phyloP scores from a whole-genome alignment of 2,797 vertebrate genomes.

The Lagodon rhomboides region DNA sequence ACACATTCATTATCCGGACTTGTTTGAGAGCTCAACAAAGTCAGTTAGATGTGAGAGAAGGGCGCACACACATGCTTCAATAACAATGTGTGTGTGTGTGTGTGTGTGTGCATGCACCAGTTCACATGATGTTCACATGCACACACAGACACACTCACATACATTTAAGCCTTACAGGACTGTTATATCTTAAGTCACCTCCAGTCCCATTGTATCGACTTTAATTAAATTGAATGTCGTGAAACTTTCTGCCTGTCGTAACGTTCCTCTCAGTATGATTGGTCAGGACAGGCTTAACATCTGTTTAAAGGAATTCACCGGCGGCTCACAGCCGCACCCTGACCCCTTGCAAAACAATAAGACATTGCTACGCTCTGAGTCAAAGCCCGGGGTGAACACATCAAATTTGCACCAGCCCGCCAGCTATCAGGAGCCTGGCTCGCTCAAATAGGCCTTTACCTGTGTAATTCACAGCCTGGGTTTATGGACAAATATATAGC shows the following conservation, averaged over 20 bases:
- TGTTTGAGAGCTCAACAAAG: slow-evolving; percentile 69
- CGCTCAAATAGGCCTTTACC: slow-evolving; percentile 63
- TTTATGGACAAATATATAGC: slow-evolving; percentile 63
- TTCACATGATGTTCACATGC: slow-evolving; percentile 8
- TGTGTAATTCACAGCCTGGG: slow-evolving; percentile 51
- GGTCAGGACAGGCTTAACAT: slow-evolving; percentile 77
- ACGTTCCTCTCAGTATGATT: slow-evolving; percentile 73
- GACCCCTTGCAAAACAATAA: slow-evolving; percentile 45
- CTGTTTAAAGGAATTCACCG: slow-evolving; percentile 75
- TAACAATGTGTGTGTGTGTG: slow-evolving; percentile 16
- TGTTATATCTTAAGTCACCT: slow-evolving; percentile 70
- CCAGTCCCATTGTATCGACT: slow-evolving; percentile 75
- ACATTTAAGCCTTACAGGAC: slow-evolving; percentile 63
- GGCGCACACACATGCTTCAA: slow-evolving; percentile 43
- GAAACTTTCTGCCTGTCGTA: slow-evolving; percentile 71
- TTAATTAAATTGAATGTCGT: slow-evolving; percentile 82
- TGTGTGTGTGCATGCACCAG: not conserved
- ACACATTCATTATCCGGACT: slow-evolving; percentile 73
- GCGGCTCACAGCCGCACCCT: slow-evolving; percentile 46
- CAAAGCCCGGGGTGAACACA: slow-evolving; percentile 54
- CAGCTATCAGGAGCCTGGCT: slow-evolving; percentile 49
- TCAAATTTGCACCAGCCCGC: slow-evolving; percentile 54
- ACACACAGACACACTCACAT: not conserved
- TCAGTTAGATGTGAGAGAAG: slow-evolving; percentile 68
- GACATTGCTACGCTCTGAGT: slow-evolving; percentile 46